A percentile compares a stretch with the other conserved stretches of the same genome.
phyloP scores from a whole-genome alignment of 2,888 invertebrate species.

The Anodontia alba region DNA sequence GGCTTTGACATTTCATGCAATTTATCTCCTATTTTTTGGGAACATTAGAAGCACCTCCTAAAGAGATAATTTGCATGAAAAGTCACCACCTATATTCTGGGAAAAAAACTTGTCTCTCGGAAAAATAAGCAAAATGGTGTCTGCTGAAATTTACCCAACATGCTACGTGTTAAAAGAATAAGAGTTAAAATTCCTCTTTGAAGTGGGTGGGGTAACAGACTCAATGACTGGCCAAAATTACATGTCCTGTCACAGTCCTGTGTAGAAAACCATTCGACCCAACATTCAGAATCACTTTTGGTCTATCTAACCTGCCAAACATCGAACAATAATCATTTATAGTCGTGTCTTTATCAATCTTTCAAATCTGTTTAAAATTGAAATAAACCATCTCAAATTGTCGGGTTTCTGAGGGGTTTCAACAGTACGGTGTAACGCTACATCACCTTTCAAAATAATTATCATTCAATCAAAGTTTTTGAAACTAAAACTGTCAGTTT shows the following conservation, averaged over 20 bases:
- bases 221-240: constrained; percentile 1
- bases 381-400: constrained; percentile 10
- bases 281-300: background rate
- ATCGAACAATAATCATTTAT: background rate
- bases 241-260: background rate
- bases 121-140: no score
- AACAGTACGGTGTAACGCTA: background rate
- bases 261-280: background rate
- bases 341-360: background rate
- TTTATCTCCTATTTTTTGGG: no score
- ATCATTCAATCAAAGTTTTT: constrained; percentile 10
- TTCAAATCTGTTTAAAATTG: constrained; percentile 1
- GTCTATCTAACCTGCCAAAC: background rate
- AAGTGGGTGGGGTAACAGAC: background rate
- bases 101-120: no score
- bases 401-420: background rate
- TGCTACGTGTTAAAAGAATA: no score
- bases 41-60: no score
- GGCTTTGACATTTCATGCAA: no score
- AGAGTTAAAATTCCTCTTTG: no score
- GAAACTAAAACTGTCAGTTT: constrained; percentile 20
- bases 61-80: no score
- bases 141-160: no score
- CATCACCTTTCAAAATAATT: constrained; percentile 13
- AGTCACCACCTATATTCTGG: no score